phyloP scores from a whole-genome alignment of 2,888 invertebrate species.

The Panorpa germanica region DNA sequence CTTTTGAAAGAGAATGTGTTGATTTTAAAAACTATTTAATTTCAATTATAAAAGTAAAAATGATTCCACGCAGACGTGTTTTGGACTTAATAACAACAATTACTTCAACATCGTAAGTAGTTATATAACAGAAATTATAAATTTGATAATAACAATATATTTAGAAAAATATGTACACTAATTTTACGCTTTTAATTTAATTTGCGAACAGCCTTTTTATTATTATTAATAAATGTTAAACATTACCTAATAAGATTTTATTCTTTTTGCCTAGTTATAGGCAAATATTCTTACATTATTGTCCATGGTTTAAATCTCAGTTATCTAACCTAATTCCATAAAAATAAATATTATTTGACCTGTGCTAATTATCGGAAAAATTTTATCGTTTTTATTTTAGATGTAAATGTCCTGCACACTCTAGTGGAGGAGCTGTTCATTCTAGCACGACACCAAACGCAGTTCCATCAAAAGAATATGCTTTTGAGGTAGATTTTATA shows the following conservation, averaged over 20 bases:
- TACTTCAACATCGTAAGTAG: constrained; percentile 45
- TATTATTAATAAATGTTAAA: constrained; percentile 2
- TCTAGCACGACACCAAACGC: constrained; percentile 26
- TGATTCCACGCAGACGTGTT: constrained; percentile 35
- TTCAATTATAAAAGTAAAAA: constrained; percentile 16
- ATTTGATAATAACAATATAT: constrained; percentile 3
- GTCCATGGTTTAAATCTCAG: too few relatives aligned
- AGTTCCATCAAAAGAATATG: constrained; percentile 47
- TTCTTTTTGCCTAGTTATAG: constrained; percentile 9
- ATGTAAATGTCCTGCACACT: constrained; percentile 61
- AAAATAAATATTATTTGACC: constrained; percentile 9
- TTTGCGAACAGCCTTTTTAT: too few relatives aligned
- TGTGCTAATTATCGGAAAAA: constrained; percentile 6
- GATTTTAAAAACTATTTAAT: too few relatives aligned
- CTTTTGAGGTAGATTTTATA: constrained; percentile 43
- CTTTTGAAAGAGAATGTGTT: too few relatives aligned
- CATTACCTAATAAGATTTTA: constrained; percentile 1
- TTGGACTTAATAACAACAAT: constrained; percentile 44
- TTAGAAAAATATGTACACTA: not conserved
- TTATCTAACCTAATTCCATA: too few relatives aligned
- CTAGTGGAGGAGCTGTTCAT: constrained; percentile 32
- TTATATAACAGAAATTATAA: constrained; percentile 1
- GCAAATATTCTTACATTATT: constrained; percentile 4
- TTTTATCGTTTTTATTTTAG: constrained; percentile 26
- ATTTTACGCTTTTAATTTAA: too few relatives aligned